Evolutionary conservation across 2,113 vertebrate genomes (phyloP).

Genomic region (Rhadina sibilatrix): DNA sequence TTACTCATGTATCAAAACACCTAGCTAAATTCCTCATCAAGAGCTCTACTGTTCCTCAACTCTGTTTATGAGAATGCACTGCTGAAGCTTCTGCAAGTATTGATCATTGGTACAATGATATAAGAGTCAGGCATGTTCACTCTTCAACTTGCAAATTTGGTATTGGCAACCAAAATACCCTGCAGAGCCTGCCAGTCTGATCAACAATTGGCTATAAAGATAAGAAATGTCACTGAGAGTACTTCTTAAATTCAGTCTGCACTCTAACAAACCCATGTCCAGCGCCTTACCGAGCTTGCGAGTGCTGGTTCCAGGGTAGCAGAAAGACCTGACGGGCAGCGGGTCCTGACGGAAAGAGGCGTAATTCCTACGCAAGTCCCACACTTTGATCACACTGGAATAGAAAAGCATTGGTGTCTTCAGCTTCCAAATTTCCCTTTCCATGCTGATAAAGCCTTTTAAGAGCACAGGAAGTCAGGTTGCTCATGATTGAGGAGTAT

Average conservation of each 20-base stretch:
- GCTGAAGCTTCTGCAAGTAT: not conserved
- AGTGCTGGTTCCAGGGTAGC: slow-evolving; percentile 88
- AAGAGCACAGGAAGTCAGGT: not conserved
- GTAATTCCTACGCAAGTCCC: slow-evolving; percentile 96
- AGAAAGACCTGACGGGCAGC: slow-evolving; percentile 78
- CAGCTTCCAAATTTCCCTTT: not conserved
- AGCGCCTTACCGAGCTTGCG: slow-evolving; percentile 87
- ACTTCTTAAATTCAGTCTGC: not conserved
- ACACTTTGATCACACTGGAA: slow-evolving; percentile 90
- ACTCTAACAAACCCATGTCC: not conserved
- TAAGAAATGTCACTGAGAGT: not conserved
- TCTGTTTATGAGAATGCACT: not conserved
- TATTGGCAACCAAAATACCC: not conserved
- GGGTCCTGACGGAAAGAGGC: slow-evolving; percentile 82
- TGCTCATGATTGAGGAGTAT: not conserved
- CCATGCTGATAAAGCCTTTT: not conserved
- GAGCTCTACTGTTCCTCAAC: not conserved
- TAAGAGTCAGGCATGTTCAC: not conserved
- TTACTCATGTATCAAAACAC: not conserved
- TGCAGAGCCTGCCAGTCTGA: not conserved
- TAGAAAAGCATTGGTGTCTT: not conserved
- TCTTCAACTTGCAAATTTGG: not conserved
- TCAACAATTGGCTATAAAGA: not conserved
- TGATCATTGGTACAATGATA: not conserved
- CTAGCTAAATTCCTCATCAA: not conserved